Conservation (phyloP, 2,113 vertebrate genomes). For the Gasterosteus nipponicus region DNA sequence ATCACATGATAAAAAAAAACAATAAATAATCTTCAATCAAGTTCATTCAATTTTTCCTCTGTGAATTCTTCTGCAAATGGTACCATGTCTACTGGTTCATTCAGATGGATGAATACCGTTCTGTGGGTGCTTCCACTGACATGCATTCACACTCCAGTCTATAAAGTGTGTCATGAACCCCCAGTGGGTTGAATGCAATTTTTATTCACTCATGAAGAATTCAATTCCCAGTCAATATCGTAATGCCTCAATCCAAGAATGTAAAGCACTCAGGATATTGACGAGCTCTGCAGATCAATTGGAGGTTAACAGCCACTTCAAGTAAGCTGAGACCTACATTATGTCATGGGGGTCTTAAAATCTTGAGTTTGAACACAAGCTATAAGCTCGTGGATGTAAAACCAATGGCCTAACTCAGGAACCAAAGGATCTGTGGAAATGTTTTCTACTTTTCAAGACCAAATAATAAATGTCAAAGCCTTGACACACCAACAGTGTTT, state of each 20-base stretch:
- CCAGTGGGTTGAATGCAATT: slow-evolving; percentile 48
- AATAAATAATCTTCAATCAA: not conserved
- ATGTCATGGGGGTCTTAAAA: slow-evolving; percentile 42
- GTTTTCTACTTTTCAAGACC: slow-evolving; percentile 16
- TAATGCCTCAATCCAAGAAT: slow-evolving; percentile 57
- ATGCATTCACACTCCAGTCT: slow-evolving; percentile 12
- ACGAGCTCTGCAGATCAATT: slow-evolving; percentile 72
- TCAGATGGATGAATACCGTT: not conserved
- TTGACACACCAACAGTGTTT: not conserved
- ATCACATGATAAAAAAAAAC: slow-evolving; percentile 5
- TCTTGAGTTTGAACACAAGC: not conserved
- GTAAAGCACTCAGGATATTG: slow-evolving; percentile 66
- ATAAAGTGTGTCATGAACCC: slow-evolving; percentile 48
- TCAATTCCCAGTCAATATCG: slow-evolving; percentile 61
- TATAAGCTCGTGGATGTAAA: slow-evolving; percentile 12
- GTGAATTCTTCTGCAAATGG: slow-evolving; percentile 1
- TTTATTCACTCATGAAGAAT: slow-evolving; percentile 70
- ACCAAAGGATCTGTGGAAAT: not conserved
- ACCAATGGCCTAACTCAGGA: slow-evolving; percentile 12
- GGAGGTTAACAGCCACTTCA: slow-evolving; percentile 70
- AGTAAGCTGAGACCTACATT: slow-evolving; percentile 49
- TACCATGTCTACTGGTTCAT: slow-evolving; percentile 22
- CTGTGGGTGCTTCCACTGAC: slow-evolving; percentile 13
- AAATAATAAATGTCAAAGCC: slow-evolving; percentile 33
- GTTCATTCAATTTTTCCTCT: not conserved